These are phyloP conservation scores for Chlorospingus flavigularis DNA, from an alignment of 2,797 vertebrate genomes.

Conservation along the genomic window DNA sequence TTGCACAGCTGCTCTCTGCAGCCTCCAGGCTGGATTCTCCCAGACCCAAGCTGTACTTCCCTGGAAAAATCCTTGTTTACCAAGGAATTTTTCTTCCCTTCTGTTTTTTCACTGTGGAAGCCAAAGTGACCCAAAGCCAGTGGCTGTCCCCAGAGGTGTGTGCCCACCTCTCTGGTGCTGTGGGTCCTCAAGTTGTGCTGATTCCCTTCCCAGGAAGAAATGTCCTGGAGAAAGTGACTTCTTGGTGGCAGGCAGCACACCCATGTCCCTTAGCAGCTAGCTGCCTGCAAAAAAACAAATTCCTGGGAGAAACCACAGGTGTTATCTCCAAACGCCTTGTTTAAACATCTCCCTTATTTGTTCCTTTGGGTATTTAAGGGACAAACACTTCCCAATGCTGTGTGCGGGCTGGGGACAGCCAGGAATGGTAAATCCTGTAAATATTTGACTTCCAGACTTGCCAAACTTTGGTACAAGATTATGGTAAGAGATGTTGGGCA, in stretches of 20 bases:
- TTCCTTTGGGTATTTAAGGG: background rate
- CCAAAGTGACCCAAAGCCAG: accelerated
- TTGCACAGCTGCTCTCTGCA: background rate
- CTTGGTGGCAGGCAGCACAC: background rate
- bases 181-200: accelerated
- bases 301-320: background rate
- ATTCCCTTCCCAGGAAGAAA: background rate
- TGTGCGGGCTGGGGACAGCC: background rate
- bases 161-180: background rate
- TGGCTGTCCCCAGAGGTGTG: background rate
- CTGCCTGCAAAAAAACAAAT: background rate
- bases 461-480: background rate
- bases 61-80: background rate
- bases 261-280: background rate
- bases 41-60: background rate
- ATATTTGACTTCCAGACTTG: background rate
- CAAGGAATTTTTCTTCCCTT: no score
- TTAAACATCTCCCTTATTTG: background rate
- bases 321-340: background rate
- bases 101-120: accelerated
- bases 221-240: background rate
- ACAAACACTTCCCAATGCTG: background rate
- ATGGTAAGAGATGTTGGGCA: background rate
- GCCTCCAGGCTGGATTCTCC: background rate
- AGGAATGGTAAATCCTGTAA: background rate